These are phyloP conservation scores for Neodiprion pinetum DNA, from an alignment of 1,140 invertebrate species.

Conservation along the genomic window DNA sequence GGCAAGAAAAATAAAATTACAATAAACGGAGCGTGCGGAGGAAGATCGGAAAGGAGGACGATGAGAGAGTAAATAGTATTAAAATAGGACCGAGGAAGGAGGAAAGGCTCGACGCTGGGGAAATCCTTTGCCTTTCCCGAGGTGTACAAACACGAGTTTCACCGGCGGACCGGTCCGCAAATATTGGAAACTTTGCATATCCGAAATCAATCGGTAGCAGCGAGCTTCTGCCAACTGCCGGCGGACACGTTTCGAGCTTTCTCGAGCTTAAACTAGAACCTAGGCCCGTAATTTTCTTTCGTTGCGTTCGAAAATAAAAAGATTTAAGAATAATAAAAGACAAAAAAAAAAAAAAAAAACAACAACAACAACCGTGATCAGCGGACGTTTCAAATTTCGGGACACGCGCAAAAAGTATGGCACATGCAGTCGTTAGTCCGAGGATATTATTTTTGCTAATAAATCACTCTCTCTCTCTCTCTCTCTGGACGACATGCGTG, in stretches of 20 bases:
- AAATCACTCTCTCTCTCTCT: too few relatives aligned
- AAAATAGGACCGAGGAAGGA: neutral
- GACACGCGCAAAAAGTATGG: too few relatives aligned
- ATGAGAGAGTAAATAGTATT: neutral
- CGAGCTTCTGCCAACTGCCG: neutral
- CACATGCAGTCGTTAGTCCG: too few relatives aligned
- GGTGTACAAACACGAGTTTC: neutral
- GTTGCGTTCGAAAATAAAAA: neutral
- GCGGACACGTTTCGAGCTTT: neutral
- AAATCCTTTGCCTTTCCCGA: neutral
- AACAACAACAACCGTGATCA: too few relatives aligned
- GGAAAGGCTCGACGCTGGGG: too few relatives aligned
- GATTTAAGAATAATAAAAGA: neutral
- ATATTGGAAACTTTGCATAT: constrained; percentile 7
- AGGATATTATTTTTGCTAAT: too few relatives aligned
- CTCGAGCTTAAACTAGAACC: neutral
- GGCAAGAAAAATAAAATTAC: neutral
- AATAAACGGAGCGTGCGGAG: too few relatives aligned
- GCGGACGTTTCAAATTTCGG: too few relatives aligned
- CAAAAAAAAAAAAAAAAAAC: neutral
- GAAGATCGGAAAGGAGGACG: neutral
- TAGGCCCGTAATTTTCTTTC: neutral
- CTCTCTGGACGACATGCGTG: too few relatives aligned
- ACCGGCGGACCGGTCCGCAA: neutral
- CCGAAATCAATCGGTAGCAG: neutral